Evolutionary conservation across 2,113 vertebrate genomes (phyloP).

Genomic region (Narcine bancroftii): DNA sequence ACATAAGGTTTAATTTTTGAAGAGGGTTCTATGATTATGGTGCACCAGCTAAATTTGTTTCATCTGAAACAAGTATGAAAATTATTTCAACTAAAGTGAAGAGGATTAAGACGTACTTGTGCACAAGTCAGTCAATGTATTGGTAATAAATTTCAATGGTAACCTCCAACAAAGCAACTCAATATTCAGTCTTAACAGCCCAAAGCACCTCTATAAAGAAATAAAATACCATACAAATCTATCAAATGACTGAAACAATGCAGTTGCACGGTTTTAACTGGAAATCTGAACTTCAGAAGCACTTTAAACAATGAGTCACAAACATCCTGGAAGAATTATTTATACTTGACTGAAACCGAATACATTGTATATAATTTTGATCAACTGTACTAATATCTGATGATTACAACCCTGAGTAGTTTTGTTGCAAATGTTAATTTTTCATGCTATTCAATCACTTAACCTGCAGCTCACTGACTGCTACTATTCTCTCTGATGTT

Average conservation of each 20-base stretch:
- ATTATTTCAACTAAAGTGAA: neutral
- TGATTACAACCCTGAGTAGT: neutral
- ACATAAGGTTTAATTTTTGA: neutral
- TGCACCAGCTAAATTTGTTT: neutral
- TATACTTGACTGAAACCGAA: neutral
- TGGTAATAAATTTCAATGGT: neutral
- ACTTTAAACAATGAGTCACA: conserved; percentile 4
- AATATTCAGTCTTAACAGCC: neutral
- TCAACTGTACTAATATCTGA: neutral
- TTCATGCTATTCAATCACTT: neutral
- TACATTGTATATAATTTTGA: neutral
- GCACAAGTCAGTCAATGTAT: neutral
- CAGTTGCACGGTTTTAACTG: neutral
- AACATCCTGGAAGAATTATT: conserved; percentile 10
- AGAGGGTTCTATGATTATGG: neutral
- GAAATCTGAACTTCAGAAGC: neutral
- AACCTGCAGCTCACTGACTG: neutral
- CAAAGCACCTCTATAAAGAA: conserved; percentile 2
- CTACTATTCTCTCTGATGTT: neutral
- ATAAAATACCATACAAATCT: neutral
- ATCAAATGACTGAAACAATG: neutral
- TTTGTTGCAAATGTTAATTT: neutral
- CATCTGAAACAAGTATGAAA: neutral
- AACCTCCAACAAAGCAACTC: neutral
- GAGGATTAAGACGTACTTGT: neutral